Base-by-base conservation (phyloP, 2,113 vertebrate species). In the Pelobates fuscus region DNA sequence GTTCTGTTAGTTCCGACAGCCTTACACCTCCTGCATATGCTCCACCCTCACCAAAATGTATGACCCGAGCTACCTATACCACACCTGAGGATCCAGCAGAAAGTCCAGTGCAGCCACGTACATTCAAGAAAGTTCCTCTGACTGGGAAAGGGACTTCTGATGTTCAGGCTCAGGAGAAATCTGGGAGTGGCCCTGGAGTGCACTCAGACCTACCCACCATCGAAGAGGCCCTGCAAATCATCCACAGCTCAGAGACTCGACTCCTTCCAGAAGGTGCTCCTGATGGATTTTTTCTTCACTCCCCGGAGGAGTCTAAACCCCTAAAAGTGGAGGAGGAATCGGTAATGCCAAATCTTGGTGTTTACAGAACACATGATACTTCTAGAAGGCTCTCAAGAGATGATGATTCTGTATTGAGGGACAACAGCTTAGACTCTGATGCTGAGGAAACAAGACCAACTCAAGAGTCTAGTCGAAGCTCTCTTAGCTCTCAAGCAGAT, bases 221-320 rank as follows among this genome's bases (percentile, higher is more conserved):
- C 3, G 95, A 97, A 77, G 95, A 97, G 79, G 95, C 95, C 1
- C 82, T 97, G 74, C 94, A 97, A 84, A 97, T 97, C 71, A 97
- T 97, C 71, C 94, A 97, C 86, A 94, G 93, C 1, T 92, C 94
- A 0, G 95, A 97, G 82, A 94, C 94, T 26, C 91, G 95, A 27
- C 87, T 95, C 20, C 92, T 94, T 63, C 95, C 95, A 0, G 95
- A 97, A 0, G 95, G 95, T 0, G 95, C 95, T 0, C 91, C 94
- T 0, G 95, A 95, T 0, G 93, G 92, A 52, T 97, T 97, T 84
- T 97, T 93, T 85, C 90, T 96, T 82, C 95, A 96, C 79, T 93
- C 93, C 2, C 94, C 93, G 0, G 93, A 94, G 74, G 52, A 74
- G 49, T 2, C 64, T 1, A 67, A 77, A 49, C 73, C 73, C 41